Base-by-base conservation (phyloP, 2,888 invertebrate species). In the Hirtodrosophila cameraria region DNA sequence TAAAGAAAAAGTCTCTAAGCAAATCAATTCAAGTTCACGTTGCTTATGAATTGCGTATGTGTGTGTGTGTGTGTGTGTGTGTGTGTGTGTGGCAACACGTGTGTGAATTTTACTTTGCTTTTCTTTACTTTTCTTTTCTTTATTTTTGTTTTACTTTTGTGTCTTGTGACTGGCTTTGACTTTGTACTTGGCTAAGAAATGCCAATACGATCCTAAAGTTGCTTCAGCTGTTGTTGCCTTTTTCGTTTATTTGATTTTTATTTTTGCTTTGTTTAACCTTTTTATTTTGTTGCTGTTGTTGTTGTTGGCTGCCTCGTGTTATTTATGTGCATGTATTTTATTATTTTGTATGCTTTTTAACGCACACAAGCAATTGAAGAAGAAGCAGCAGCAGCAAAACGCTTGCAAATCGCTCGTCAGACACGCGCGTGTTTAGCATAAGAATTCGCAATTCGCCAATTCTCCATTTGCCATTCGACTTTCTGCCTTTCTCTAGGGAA, bases 1-100 rank as follows among this genome's bases (percentile, higher is more conserved):
- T 35, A 20, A 8, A 6, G 36, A 23, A 49, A 64, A 65, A 67
- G 55, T 66, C 65, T 76, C 74, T 67, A 65, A 80, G 69, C 85
- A 85, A 86, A 86, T 81, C 84, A 81, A 86, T 81, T 81, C 84
- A 86, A 81, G 86, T 81, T 81, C 84, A 80, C 74, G 85, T 82
- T 54, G 61, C 71, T 68, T 46, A 55, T 41, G 67, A 62, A 71
- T 57, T 3, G 3, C 5, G 18, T 20, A 5, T 20, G 18, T 64
- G 62, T 6, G 65, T 59, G 64, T n/a, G n/a, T n/a, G 75, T 78
- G 72, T 78, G 79, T 78, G 59, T 75, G 67, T n/a, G n/a, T n/a
- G 3, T 20, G 18, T 20, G 18, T 20, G 18, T 64, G 62, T 6
- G 65, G 61, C 67, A n/a, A n/a, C n/a, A 75, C 82, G 72, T 78